Base-by-base conservation (phyloP, 2,113 vertebrate species). In the Myodes glareolus region DNA sequence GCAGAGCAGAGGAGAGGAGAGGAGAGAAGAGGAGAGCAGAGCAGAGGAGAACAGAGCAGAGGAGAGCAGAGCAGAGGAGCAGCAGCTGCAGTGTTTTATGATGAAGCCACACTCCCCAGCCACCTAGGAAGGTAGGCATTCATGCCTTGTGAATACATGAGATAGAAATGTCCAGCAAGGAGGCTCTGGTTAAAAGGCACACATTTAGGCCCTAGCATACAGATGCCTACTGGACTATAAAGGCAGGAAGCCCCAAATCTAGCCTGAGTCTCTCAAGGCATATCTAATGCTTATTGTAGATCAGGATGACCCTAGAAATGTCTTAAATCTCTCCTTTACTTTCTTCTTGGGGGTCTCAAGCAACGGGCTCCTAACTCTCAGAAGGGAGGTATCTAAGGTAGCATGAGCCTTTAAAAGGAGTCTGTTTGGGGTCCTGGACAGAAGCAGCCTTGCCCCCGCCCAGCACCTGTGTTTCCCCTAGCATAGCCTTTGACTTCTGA, bases 181-280 rank as follows among this genome's bases (percentile, higher is more conserved):
- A 63, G 75, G 63, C 47, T 80, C 72, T 65, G 52, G 61, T 82
- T 52, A 73, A 91, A 94, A 16, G 67, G 47, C 78, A 33, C 1
- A 89, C 63, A 25, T 16, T 58, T 36, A 87, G 73, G 25, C 21
- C 55, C 47, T 45, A 61, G 50, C n/a, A 42, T n/a, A 36, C n/a
- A 92, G 42, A 88, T 5, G 0, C 5, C 72, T 31, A 58, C 39
- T 68, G 77, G 67, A 81, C 80, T 17, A 25, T 67, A 12, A 27
- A 92, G 78, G 78, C 78, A 91, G 86, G 93, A 92, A 89, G 65
- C 50, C 88, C 65, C 58, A 61, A 55, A 55, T 92, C 76, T 94
- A 76, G 85, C 58, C 55, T 23, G 14, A 93, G 61, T 47, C 36
- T 67, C 42, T 95, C 82, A 65, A 73, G 78, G 39, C 55, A 39